Evolutionary conservation across 2,113 vertebrate genomes (phyloP).

Genomic region (Corythaixoides concolor): DNA sequence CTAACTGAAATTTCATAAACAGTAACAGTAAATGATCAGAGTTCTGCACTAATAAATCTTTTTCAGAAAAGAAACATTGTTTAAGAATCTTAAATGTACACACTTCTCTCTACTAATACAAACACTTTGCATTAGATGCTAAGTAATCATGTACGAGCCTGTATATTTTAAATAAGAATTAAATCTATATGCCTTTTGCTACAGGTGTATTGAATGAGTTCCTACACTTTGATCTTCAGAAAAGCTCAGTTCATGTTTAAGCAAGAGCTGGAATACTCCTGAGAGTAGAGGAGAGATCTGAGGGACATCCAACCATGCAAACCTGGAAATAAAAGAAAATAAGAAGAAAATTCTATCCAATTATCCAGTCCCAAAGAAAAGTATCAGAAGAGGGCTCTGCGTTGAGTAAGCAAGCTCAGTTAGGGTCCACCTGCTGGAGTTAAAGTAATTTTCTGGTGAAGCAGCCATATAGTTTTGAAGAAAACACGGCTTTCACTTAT

Average conservation of each 20-base stretch:
- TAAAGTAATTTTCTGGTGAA: background rate
- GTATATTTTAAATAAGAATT: background rate
- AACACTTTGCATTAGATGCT: background rate
- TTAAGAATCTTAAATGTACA: background rate
- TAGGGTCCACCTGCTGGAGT: background rate
- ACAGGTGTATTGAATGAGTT: background rate
- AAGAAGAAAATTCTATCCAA: background rate
- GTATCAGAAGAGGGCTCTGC: background rate
- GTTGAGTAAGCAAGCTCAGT: background rate
- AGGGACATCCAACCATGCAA: background rate
- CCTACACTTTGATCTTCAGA: background rate
- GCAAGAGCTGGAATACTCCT: background rate
- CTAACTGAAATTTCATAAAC: background rate
- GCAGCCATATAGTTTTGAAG: background rate
- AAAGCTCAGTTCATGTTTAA: background rate
- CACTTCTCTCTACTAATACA: background rate
- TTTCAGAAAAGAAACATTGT: background rate
- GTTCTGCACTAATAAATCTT: background rate
- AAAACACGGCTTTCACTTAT: background rate
- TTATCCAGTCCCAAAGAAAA: background rate
- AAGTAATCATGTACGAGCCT: background rate
- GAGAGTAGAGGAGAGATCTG: background rate
- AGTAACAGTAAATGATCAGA: background rate
- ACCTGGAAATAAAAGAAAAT: background rate
- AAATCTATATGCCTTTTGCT: background rate